These are phyloP conservation scores for Pteropus rufus DNA, from an alignment of 2,797 vertebrate species.

Conservation along the genomic window DNA sequence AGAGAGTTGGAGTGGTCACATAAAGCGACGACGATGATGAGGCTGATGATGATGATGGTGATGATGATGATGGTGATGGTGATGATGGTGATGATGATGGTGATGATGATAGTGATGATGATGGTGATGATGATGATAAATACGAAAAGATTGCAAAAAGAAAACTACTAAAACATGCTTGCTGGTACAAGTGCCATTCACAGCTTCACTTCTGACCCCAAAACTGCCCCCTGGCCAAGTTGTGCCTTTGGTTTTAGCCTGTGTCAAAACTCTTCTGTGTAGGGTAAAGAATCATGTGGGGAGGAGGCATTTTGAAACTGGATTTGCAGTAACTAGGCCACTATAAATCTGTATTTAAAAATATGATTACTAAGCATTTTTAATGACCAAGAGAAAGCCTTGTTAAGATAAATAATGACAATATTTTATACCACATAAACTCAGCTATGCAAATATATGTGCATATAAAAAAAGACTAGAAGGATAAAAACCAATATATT, in stretches of 20 bases:
- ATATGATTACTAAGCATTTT: neutral
- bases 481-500: neutral
- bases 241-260: neutral
- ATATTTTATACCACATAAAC: neutral
- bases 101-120: neutral
- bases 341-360: neutral
- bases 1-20: neutral
- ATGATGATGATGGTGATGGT: neutral
- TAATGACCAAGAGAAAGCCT: constrained; percentile 8
- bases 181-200: neutral
- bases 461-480: neutral
- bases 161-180: neutral
- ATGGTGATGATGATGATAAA: neutral
- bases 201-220: neutral
- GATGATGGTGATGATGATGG: neutral
- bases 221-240: neutral
- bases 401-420: neutral
- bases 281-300: neutral
- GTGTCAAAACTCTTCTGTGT: neutral
- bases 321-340: neutral
- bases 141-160: neutral
- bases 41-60: neutral
- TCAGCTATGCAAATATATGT: neutral
- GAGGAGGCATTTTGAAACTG: neutral
- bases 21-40: neutral